phyloP scores from a whole-genome alignment of 2,888 invertebrate genomes.

The Teleiodes luculella region DNA sequence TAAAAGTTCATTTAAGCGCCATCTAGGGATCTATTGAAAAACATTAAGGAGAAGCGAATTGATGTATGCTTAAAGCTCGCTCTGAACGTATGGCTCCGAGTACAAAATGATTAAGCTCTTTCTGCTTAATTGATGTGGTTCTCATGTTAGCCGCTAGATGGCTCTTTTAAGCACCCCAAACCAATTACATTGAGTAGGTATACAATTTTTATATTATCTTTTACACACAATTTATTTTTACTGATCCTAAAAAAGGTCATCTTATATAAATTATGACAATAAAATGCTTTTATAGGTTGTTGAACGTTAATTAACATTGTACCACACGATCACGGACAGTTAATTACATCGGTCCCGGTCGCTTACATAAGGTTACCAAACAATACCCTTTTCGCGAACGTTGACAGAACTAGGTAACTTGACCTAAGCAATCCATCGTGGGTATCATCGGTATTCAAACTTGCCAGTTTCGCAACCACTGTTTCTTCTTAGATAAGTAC shows the following conservation, averaged over 20 bases:
- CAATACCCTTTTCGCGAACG: not conserved
- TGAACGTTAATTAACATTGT: not conserved
- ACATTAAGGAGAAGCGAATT: too few relatives aligned
- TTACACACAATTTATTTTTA: too few relatives aligned
- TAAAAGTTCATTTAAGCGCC: too few relatives aligned
- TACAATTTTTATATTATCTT: too few relatives aligned
- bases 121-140: not conserved
- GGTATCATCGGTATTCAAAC: not conserved
- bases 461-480: not conserved
- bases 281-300: not conserved
- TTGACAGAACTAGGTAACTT: constrained; percentile 11
- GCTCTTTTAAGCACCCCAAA: not conserved
- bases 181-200: too few relatives aligned
- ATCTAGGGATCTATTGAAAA: too few relatives aligned
- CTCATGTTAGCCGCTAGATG: not conserved
- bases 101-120: not conserved
- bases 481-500: too few relatives aligned
- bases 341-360: not conserved
- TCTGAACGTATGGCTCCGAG: too few relatives aligned
- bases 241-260: constrained; percentile 1
- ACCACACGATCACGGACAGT: not conserved
- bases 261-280: not conserved
- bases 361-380: not conserved
- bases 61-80: too few relatives aligned
- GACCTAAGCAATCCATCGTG: not conserved